Base-by-base conservation (phyloP, 2,797 vertebrate genomes). In the Sandelia bainsii region DNA sequence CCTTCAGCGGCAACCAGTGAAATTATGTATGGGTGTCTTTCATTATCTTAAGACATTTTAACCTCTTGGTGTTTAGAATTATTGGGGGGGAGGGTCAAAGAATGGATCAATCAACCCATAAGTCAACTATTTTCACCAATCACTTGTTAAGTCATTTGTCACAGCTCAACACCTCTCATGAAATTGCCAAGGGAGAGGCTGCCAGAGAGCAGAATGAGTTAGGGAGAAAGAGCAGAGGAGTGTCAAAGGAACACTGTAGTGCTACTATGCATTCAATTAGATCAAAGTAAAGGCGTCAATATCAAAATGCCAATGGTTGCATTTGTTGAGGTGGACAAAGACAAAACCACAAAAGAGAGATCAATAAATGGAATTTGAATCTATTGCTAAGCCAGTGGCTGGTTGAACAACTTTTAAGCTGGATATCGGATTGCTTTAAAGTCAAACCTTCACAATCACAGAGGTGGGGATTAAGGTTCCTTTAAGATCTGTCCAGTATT, bases 121-220 rank as follows among this genome's bases (percentile, higher is more conserved):
- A 51, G 68, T 72, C 65, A 67, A 62, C 82, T 59, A 70, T 62
- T 68, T 69, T 13, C 75, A 80, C 68, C 74, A 70, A 71, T 85
- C 19, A n/a, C 20, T 79, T 51, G 39, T 69, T 56, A 80, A 83
- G 79, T 72, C 22, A 81, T 82, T 85, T 62, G 73, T 75, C 83
- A 57, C 8, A 5, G 73, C 39, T 80, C 83, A 48, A 51, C 44
- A 45, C n/a, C 58, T 70, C 64, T 56, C 58, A 48, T 17, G 39
- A 32, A 50, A 48, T n/a, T 22, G 53, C 23, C 39, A 17, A 51
- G 29, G 39, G 52, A 53, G 40, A 8, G 1, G 5, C 25, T 37
- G 61, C 50, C 32, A 20, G 20, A 29, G 40, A 54, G 22, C 17
- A 46, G 39, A 69, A 48, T 0, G 10, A 50, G 42, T 50, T 53